Evolutionary conservation across 2,888 invertebrate genomes (phyloP).

Genomic region (Auanema sp.): DNA sequence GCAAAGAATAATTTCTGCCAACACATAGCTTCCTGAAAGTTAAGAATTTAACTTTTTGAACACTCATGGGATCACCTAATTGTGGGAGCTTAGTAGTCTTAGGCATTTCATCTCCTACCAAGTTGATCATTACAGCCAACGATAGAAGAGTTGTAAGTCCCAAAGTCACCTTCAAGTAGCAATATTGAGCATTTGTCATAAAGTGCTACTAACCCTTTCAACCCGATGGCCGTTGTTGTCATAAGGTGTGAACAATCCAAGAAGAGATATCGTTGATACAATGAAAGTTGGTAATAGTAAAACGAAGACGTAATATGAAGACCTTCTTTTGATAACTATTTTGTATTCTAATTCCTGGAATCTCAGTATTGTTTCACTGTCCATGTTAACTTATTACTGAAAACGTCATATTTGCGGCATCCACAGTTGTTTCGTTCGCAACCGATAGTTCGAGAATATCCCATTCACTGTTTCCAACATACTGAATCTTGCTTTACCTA

Average conservation of each 20-base stretch:
- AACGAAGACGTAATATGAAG: slow-evolving; percentile 19
- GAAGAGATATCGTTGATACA: slow-evolving; percentile 14
- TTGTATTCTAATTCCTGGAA: slow-evolving; percentile 18
- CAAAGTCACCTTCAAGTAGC: slow-evolving; percentile 10
- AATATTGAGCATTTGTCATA: neutral
- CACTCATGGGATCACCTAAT: slow-evolving; percentile 5
- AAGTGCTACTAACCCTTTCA: slow-evolving; percentile 5
- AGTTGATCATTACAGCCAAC: slow-evolving; percentile 18
- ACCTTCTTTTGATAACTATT: slow-evolving; percentile 8
- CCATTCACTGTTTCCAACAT: slow-evolving; percentile 22
- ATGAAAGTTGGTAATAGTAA: slow-evolving; percentile 21
- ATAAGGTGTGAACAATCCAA: slow-evolving; percentile 19
- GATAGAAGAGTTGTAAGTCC: slow-evolving; percentile 22
- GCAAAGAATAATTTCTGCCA: slow-evolving; percentile 16
- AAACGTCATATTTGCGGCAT: neutral
- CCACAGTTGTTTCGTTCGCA: neutral
- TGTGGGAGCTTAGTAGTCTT: slow-evolving; percentile 17
- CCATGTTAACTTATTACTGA: neutral
- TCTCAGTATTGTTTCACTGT: slow-evolving; percentile 2
- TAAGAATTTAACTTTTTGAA: neutral
- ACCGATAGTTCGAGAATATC: slow-evolving; percentile 3
- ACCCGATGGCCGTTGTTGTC: slow-evolving; percentile 21
- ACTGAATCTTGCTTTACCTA: slow-evolving; percentile 6
- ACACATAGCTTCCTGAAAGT: slow-evolving; percentile 14
- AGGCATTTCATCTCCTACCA: slow-evolving; percentile 22